Conservation (phyloP, 2,113 vertebrate genomes). For the Dipodomys stephensi region DNA sequence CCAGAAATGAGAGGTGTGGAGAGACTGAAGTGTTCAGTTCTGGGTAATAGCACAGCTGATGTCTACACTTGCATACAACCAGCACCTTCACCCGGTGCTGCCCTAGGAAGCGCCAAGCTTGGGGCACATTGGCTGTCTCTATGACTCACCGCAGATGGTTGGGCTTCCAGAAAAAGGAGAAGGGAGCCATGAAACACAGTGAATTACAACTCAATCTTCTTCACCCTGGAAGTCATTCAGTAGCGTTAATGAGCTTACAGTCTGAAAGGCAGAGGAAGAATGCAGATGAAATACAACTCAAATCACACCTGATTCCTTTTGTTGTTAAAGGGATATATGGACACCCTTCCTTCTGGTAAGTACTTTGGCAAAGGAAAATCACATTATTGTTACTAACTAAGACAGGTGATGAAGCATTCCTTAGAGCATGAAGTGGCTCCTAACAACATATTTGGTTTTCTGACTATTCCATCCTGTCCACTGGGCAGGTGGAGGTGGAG, state of each 20-base stretch:
- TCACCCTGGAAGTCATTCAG: slow-evolving; percentile 49
- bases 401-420: not conserved
- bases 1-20: not conserved
- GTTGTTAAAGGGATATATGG: slow-evolving; percentile 44
- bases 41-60: not conserved
- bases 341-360: slow-evolving; percentile 16
- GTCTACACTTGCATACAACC: not conserved
- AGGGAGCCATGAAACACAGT: slow-evolving; percentile 49
- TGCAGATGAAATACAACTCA: slow-evolving; percentile 27
- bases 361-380: not conserved
- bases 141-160: slow-evolving; percentile 54
- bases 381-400: slow-evolving; percentile 4
- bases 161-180: slow-evolving; percentile 55
- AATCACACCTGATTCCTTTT: slow-evolving; percentile 11
- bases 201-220: slow-evolving; percentile 74
- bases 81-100: not conserved
- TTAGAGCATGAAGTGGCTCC: not conserved
- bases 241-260: slow-evolving; percentile 66
- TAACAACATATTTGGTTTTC: not conserved
- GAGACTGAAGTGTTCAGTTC: not conserved
- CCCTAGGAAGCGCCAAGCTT: not conserved
- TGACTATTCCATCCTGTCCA: not conserved
- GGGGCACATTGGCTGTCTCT: not conserved
- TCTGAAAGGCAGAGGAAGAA: slow-evolving; percentile 66
- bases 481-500: not conserved